Base-by-base conservation (phyloP, 2,888 invertebrate species). In the Perizoma flavofasciatum region DNA sequence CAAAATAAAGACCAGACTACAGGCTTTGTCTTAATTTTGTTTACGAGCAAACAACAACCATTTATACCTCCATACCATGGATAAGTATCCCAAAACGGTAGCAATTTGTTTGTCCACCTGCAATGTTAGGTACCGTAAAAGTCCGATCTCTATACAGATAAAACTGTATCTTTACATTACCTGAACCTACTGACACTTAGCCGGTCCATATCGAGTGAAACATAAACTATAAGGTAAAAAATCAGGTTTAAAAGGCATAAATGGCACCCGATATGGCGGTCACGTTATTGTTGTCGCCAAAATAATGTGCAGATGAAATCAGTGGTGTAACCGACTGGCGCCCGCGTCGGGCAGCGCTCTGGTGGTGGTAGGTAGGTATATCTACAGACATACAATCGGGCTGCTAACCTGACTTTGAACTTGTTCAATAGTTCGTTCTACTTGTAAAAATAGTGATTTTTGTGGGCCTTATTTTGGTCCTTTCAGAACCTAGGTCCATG, bases 221-320 rank as follows among this genome's bases (percentile, higher is more conserved):
- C 77, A 74, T 82, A 80, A 76, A 73, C 78, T 75, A 81, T 79
- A 75, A 75, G 80, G 75, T 75, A 79, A 82, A 83, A 82, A 80
- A 72, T 72, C 59, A 67, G 65, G 73, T 81, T 68, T 76, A 76
- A 77, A 79, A 81, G 78, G 77, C 67, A 76, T 75, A 79, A 83
- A 75, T 71, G 74, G 67, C 49, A 58, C 88, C 87, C 67, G 79
- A 85, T 81, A 87, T 72, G 89, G 89, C 67, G 76, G 79, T 84
- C 88, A 88, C 83, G 88, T 45, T 86, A 86, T 86, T 86, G 86
- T 88, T 83, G 80, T 77, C 81, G 80, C 83, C 84, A 83, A 88
- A 88, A 84, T 83, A 81, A 78, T 77, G 75, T 79, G 73, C 78
- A 88, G 88, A 89, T 88, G 87, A 84, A 86, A 90, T 89, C 89